A percentile compares a stretch with the other conserved stretches of the same genome.
phyloP scores from a whole-genome alignment of 2,797 vertebrate genomes.

The Emys orbicularis region DNA sequence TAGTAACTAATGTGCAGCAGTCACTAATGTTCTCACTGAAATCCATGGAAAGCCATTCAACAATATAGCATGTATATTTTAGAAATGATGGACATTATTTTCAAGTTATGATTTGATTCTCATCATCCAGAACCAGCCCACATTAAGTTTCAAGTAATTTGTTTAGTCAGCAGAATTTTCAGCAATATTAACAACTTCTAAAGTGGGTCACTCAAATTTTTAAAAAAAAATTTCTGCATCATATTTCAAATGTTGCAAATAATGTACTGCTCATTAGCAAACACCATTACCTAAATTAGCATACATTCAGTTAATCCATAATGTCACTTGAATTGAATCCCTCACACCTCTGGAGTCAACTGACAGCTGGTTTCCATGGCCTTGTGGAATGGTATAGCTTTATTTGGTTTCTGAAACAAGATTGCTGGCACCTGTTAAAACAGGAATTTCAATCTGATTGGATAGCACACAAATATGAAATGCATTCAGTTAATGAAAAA shows the following conservation, averaged over 20 bases:
- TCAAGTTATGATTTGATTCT: too few species aligned
- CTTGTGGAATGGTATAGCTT: background rate
- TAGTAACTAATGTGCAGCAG: background rate
- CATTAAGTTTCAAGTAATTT: too few species aligned
- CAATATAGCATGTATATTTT: background rate
- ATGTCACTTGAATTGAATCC: background rate
- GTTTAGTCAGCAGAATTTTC: background rate
- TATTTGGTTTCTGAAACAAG: background rate
- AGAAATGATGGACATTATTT: too few species aligned
- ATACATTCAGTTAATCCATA: background rate
- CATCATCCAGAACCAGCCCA: too few species aligned
- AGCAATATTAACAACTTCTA: background rate
- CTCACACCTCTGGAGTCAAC: background rate
- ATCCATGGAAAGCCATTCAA: background rate
- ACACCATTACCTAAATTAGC: rapidly evolving
- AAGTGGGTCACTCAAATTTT: background rate
- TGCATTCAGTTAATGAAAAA: background rate
- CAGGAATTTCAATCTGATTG: background rate
- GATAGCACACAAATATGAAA: background rate
- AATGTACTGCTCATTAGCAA: background rate
- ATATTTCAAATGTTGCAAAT: background rate
- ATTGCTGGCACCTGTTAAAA: background rate
- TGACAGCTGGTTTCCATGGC: background rate
- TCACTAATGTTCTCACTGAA: background rate
- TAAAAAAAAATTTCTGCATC: background rate